Evolutionary conservation across 2,888 invertebrate species (phyloP).

Genomic region (Caenorhabditis sinica): DNA sequence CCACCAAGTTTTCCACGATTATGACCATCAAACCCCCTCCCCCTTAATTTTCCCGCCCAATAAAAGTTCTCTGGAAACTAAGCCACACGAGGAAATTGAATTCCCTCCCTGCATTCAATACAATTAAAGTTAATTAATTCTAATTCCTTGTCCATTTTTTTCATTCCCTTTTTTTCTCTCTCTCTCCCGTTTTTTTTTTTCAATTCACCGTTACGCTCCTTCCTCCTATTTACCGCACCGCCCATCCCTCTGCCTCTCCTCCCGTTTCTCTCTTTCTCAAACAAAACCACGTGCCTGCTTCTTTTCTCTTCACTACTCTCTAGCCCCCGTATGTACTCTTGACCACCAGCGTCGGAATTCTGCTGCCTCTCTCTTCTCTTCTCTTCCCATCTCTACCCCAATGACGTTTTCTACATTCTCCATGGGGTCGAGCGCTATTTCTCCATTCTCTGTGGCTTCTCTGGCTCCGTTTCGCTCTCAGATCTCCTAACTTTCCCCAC

Average conservation of each 20-base stretch:
- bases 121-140: constrained; percentile 14
- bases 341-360: constrained; percentile 52
- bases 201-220: constrained; percentile 9
- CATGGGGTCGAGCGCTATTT: background rate
- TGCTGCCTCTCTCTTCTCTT: constrained; percentile 39
- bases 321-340: constrained; percentile 40
- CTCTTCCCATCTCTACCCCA: constrained; percentile 5
- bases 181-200: constrained; percentile 16
- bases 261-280: constrained; percentile 2
- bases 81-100: background rate
- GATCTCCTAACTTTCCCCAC: too few species aligned
- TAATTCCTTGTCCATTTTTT: too few species aligned
- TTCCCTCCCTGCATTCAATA: background rate
- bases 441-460: background rate
- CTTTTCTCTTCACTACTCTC: constrained; percentile 4
- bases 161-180: background rate
- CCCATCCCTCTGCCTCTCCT: constrained; percentile 27
- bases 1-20: background rate
- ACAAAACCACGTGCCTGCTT: constrained; percentile 47
- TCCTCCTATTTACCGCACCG: constrained; percentile 51
- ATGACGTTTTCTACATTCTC: background rate
- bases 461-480: background rate
- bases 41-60: too few species aligned
- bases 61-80: constrained; percentile 3
- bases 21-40: background rate